phyloP scores from a whole-genome alignment of 2,113 vertebrate genomes.

The Prinia subflava region DNA sequence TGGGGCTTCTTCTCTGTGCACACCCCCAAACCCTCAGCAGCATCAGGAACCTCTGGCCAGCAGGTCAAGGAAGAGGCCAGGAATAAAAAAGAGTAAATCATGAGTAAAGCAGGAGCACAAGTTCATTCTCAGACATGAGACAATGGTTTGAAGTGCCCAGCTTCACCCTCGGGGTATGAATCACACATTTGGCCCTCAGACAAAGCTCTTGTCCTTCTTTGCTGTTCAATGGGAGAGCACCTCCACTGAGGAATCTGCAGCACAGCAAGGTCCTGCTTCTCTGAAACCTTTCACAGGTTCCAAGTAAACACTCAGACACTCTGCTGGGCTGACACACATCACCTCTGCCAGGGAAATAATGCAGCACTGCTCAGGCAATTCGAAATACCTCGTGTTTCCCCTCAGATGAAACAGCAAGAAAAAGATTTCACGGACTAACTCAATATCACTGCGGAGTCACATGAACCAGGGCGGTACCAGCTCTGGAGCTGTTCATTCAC shows the following conservation, averaged over 20 bases:
- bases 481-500: background rate
- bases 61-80: background rate
- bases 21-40: background rate
- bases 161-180: background rate
- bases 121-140: background rate
- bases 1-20: background rate
- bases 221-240: background rate
- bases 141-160: background rate
- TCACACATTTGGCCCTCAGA: background rate
- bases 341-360: background rate
- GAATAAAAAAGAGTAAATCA: background rate
- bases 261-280: background rate
- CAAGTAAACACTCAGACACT: background rate
- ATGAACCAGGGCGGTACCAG: background rate
- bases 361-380: background rate
- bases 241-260: background rate
- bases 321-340: background rate
- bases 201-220: background rate
- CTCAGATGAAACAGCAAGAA: fast-evolving
- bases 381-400: background rate
- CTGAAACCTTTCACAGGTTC: background rate
- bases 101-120: background rate
- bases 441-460: background rate
- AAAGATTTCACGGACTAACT: background rate
- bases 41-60: background rate